Percentiles rank a stretch among this genome's conserved stretches.
phyloP scores from a whole-genome alignment of 1,140 invertebrate species.

The Euborellia annulipes region DNA sequence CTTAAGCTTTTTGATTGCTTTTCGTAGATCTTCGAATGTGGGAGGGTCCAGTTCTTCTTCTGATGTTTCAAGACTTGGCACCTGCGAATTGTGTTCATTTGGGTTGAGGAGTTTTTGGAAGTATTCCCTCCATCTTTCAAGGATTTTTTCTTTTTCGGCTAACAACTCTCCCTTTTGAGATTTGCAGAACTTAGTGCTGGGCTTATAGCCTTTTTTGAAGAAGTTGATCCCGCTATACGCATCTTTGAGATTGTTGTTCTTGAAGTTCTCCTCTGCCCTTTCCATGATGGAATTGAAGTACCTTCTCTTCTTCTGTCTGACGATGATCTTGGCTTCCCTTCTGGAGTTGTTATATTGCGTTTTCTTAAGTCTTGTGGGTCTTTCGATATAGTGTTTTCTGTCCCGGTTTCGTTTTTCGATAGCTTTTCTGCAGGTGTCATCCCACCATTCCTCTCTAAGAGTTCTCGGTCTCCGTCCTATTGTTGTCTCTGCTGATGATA shows the following conservation, averaged over 20 bases:
- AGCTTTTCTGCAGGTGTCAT: too few species aligned
- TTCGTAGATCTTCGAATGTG: slow-evolving; percentile 6
- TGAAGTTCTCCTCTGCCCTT: not conserved
- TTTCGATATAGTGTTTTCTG: not conserved
- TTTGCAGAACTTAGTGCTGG: slow-evolving; percentile 2
- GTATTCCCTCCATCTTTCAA: slow-evolving; percentile 4
- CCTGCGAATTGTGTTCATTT: not conserved
- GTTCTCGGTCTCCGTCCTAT: too few species aligned
- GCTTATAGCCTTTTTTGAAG: slow-evolving; percentile 4
- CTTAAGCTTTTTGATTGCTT: slow-evolving; percentile 10
- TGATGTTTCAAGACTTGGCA: slow-evolving; percentile 1
- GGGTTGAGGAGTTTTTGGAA: slow-evolving; percentile 2
- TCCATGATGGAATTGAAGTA: not conserved
- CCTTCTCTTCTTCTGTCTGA: slow-evolving; percentile 6
- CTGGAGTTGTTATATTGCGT: not conserved
- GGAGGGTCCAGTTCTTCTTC: not conserved
- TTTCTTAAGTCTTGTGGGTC: slow-evolving; percentile 2
- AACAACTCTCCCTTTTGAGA: slow-evolving; percentile 3
- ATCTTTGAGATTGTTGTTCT: not conserved
- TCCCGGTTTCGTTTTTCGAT: too few species aligned
- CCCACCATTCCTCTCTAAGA: too few species aligned
- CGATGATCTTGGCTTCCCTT: not conserved
- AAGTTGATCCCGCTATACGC: not conserved
- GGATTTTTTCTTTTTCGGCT: slow-evolving; percentile 1
- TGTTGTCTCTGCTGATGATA: too few species aligned